These are phyloP conservation scores for Brachionus manjavacas DNA, from an alignment of 1,140 invertebrate species.

Conservation along the genomic window DNA sequence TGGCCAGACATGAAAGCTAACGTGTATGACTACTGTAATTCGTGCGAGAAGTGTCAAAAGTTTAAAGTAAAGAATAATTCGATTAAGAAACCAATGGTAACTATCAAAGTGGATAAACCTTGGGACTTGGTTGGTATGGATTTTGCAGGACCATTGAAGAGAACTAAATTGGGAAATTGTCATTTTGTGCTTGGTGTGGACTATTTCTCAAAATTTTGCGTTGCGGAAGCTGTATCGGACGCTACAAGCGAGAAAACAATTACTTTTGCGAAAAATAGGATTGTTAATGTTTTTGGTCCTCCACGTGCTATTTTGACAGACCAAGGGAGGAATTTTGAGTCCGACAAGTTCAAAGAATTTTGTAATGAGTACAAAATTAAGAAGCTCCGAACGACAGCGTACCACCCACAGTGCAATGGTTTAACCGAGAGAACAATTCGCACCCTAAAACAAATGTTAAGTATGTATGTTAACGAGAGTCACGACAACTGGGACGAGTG, in stretches of 20 bases:
- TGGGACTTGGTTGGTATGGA: neutral
- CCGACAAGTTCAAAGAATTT: constrained; percentile 42
- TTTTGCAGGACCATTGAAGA: neutral
- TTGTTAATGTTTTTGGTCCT: constrained; percentile 4
- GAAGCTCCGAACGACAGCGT: constrained; percentile 46
- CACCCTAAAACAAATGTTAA: neutral
- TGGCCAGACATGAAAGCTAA: neutral
- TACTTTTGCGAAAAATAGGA: neutral
- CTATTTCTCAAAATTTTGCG: neutral
- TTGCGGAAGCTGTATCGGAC: neutral
- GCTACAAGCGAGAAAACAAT: neutral
- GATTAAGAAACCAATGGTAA: neutral
- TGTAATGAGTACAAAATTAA: constrained; percentile 17
- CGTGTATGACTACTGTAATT: neutral
- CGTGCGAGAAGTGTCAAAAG: neutral
- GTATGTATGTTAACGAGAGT: constrained; percentile 6
- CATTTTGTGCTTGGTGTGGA: neutral
- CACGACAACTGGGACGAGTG: constrained; percentile 34
- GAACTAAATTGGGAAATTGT: neutral
- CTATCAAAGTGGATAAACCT: neutral
- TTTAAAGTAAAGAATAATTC: neutral
- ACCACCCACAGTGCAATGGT: constrained; percentile 50
- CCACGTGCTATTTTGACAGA: constrained; percentile 23
- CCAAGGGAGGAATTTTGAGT: constrained; percentile 45
- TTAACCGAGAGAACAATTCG: constrained; percentile 48